Evolutionary conservation across 2,888 invertebrate genomes (phyloP).

Genomic region (Euplexia lucipara): DNA sequence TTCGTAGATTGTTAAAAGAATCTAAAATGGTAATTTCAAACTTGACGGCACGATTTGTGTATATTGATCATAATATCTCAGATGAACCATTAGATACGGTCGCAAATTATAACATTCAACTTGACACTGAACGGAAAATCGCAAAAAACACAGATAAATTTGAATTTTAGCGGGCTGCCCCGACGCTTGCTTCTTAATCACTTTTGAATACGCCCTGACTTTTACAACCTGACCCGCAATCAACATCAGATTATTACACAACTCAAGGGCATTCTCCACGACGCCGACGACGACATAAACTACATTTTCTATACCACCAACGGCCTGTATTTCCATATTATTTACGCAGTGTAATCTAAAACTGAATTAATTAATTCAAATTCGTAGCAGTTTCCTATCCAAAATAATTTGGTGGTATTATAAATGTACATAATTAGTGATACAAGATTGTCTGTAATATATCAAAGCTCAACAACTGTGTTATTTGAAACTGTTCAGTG

Average conservation of each 20-base stretch:
- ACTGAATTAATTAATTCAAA: slow-evolving; percentile 70
- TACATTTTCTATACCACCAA: slow-evolving; percentile 42
- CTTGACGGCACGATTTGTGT: too few species aligned
- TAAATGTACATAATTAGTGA: slow-evolving; percentile 74
- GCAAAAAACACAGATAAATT: too few species aligned
- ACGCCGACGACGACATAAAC: slow-evolving; percentile 37
- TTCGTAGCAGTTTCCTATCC: slow-evolving; percentile 64
- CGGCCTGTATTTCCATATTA: slow-evolving; percentile 64
- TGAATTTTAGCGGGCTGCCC: too few species aligned
- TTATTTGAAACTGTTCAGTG: slow-evolving; percentile 47
- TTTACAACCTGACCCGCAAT: background rate
- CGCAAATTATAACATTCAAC: too few species aligned
- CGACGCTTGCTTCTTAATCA: background rate
- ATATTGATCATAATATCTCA: too few species aligned
- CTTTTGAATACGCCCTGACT: background rate
- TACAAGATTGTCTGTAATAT: slow-evolving; percentile 59
- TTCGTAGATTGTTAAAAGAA: too few species aligned
- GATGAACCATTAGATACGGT: too few species aligned
- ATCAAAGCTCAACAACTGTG: slow-evolving; percentile 51
- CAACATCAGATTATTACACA: slow-evolving; percentile 21
- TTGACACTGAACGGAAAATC: too few species aligned
- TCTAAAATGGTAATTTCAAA: too few species aligned
- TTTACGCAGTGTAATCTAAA: slow-evolving; percentile 65
- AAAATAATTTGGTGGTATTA: slow-evolving; percentile 71
- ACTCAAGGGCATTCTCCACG: slow-evolving; percentile 28